Evolutionary conservation across 37 sponge, comb jelly and placozoan genomes (phyloP).

Genomic region (Haliclona indistincta): DNA sequence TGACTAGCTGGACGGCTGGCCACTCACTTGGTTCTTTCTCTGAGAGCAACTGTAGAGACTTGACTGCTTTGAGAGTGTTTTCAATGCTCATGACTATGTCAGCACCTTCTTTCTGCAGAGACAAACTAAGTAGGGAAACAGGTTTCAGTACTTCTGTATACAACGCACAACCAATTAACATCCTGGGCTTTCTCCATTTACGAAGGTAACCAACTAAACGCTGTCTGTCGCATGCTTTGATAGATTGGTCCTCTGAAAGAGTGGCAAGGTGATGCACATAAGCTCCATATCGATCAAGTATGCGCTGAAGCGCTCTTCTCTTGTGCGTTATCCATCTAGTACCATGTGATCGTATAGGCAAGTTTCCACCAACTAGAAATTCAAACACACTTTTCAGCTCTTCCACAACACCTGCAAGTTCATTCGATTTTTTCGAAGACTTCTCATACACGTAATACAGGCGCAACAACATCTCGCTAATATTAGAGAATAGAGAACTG

Average conservation of each 20-base stretch:
- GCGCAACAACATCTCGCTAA: constrained; percentile 60
- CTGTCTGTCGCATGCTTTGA: constrained; percentile 25
- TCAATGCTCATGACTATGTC: constrained; percentile 44
- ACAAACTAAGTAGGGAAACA: constrained; percentile 54
- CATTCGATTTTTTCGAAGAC: constrained; percentile 51
- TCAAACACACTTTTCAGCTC: constrained; percentile 53
- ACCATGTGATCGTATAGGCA: constrained; percentile 44
- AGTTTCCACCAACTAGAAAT: constrained; percentile 42
- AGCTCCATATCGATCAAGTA: constrained; percentile 66
- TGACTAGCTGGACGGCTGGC: constrained; percentile 43
- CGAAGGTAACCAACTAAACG: constrained; percentile 38
- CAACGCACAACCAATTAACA: constrained; percentile 50
- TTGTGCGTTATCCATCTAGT: constrained; percentile 56
- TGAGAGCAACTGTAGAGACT: constrained; percentile 24
- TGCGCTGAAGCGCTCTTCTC: constrained; percentile 41
- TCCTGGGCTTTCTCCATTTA: constrained; percentile 42
- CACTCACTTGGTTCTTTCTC: constrained; percentile 35
- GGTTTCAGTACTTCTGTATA: constrained; percentile 54
- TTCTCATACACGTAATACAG: constrained; percentile 51
- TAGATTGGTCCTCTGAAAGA: constrained; percentile 22
- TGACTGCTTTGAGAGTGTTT: constrained; percentile 43
- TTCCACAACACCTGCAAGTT: constrained; percentile 37
- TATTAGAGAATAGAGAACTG: constrained; percentile 23
- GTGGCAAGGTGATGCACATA: constrained; percentile 34
- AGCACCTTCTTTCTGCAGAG: constrained; percentile 33